A percentile compares a stretch with the other conserved stretches of the same genome.
phyloP scores from a whole-genome alignment of 2,797 vertebrate species.

The Eulemur albifrons region DNA sequence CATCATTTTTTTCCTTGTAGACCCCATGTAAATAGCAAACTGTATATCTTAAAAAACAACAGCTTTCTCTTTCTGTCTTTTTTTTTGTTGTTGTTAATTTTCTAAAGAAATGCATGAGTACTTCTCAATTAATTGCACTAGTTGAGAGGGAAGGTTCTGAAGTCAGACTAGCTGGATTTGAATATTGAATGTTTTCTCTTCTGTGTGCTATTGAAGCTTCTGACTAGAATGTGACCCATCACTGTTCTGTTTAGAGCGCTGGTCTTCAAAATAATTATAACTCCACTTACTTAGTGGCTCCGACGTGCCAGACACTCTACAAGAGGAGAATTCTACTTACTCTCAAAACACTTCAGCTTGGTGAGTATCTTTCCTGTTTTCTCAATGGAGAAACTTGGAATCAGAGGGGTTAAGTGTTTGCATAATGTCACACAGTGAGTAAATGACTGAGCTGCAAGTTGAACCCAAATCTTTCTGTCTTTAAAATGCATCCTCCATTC shows the following conservation, averaged over 20 bases:
- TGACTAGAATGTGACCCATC: not conserved
- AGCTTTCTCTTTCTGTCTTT: not conserved
- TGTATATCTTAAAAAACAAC: not conserved
- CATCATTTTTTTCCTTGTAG: not conserved
- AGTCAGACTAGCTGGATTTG: not conserved
- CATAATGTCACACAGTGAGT: not conserved
- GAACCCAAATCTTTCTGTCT: conserved; percentile 27
- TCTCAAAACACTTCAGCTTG: not conserved
- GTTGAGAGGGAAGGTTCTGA: not conserved
- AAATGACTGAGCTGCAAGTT: conserved; percentile 15
- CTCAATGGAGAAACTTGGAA: not conserved
- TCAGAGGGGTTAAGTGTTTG: not conserved
- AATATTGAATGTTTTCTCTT: not conserved
- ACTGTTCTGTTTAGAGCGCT: not conserved
- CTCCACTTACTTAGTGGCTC: not conserved
- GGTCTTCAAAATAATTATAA: not conserved
- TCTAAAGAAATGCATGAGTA: not conserved
- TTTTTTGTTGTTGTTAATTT: not conserved
- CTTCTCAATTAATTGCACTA: not conserved
- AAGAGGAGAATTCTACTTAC: conserved; percentile 16
- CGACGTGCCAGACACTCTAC: not conserved
- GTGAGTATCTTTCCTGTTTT: not conserved
- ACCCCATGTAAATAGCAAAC: not conserved
- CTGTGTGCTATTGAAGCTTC: not conserved
- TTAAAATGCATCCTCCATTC: not conserved